Conservation (phyloP, 2,113 vertebrate genomes). For the Oenanthe melanoleuca region DNA sequence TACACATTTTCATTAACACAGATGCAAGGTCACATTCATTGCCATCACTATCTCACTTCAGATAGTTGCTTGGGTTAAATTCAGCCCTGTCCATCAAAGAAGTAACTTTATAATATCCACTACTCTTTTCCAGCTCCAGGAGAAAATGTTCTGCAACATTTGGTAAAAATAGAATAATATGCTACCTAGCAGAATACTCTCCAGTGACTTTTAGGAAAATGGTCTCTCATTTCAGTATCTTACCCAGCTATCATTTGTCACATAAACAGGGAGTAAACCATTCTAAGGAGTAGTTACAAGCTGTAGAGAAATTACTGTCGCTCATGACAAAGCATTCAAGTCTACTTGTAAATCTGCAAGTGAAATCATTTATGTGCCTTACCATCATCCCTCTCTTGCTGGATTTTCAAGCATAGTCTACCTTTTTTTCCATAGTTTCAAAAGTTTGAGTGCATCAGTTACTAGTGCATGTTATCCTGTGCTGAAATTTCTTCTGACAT, state of each 20-base stretch:
- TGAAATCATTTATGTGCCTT: not conserved
- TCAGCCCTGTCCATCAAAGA: not conserved
- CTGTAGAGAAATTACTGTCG: not conserved
- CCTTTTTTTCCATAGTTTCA: not conserved
- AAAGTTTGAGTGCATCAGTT: not conserved
- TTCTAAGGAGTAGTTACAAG: not conserved
- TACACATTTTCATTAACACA: fast-evolving
- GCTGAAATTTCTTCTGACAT: not conserved
- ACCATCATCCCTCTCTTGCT: not conserved
- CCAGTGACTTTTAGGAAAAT: not conserved
- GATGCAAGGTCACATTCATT: not conserved
- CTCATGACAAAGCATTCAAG: not conserved
- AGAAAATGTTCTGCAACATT: not conserved
- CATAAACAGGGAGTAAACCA: not conserved
- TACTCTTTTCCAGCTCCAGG: not conserved
- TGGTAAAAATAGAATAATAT: not conserved
- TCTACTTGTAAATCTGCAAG: not conserved
- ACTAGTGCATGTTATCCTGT: not conserved
- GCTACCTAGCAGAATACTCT: not conserved
- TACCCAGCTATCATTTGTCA: not conserved
- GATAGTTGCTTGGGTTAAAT: not conserved
- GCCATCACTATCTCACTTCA: not conserved
- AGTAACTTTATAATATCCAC: not conserved
- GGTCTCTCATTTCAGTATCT: not conserved
- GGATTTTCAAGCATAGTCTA: not conserved